Percentiles rank a stretch among this genome's conserved stretches.
These are phyloP conservation scores for Lasioglossum pauxillum DNA, from an alignment of 2,888 invertebrate genomes.

Conservation along the genomic window DNA sequence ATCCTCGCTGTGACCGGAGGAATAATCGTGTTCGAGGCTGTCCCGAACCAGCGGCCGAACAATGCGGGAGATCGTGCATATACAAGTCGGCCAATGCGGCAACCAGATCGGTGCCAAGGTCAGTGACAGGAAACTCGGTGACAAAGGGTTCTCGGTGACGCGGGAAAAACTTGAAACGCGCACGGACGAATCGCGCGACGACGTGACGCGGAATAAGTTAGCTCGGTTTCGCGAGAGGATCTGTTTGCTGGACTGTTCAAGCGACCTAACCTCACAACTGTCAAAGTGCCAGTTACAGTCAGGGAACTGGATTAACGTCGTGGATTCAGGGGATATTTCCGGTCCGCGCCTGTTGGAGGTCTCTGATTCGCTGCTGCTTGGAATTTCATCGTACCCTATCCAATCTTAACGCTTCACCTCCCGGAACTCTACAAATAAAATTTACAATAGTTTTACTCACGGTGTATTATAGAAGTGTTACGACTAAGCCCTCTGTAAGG, in stretches of 20 bases:
- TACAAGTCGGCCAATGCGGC: conserved; percentile 95
- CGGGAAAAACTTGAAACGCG: neutral
- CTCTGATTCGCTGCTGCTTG: neutral
- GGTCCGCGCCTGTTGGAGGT: neutral
- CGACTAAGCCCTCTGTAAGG: too few species aligned
- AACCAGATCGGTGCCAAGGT: conserved; percentile 93
- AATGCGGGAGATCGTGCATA: conserved; percentile 93
- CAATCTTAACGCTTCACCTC: too few species aligned
- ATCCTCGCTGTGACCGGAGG: conserved; percentile 4
- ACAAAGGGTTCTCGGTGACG: neutral
- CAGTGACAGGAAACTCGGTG: conserved; percentile 65
- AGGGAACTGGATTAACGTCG: too few species aligned
- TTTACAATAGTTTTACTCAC: too few species aligned
- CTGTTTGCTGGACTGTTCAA: neutral
- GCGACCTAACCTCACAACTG: neutral
- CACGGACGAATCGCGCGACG: neutral
- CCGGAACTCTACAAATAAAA: too few species aligned
- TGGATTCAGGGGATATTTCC: neutral
- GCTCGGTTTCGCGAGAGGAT: neutral
- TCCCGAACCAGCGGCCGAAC: conserved; percentile 69
- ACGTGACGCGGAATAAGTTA: neutral
- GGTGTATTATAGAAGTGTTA: too few species aligned
- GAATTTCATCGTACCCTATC: too few species aligned
- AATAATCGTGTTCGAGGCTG: neutral
- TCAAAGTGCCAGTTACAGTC: too few species aligned